phyloP scores from a whole-genome alignment of 2,888 invertebrate species.

The Sepioteuthis lessoniana region DNA sequence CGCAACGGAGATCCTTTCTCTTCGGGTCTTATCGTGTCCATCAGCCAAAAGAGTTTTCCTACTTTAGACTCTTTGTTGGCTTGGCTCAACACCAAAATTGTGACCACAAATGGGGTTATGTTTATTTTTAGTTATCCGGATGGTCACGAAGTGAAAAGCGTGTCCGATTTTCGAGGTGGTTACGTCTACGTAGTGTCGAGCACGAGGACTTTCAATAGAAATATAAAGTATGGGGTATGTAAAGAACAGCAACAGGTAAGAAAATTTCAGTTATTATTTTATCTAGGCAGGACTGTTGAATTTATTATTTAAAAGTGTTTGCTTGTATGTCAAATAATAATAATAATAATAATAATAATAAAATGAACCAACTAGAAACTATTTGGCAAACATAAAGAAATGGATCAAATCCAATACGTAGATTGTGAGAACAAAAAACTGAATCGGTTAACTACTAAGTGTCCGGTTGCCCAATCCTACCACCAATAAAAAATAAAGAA shows the following conservation, averaged over 20 bases:
- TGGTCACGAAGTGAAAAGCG: conserved; percentile 84
- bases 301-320: neutral
- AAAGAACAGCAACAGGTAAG: conserved; percentile 34
- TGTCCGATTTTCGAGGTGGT: conserved; percentile 80
- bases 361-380: too few species aligned
- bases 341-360: too few species aligned
- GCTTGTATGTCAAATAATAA: neutral
- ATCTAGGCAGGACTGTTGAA: neutral
- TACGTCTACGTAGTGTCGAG: conserved; percentile 93
- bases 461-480: too few species aligned
- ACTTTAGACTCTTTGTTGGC: conserved; percentile 89
- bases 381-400: too few species aligned
- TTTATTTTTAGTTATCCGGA: conserved; percentile 91
- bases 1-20: conserved; percentile 95
- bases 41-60: conserved; percentile 90
- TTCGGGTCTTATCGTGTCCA: conserved; percentile 89
- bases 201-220: conserved; percentile 79
- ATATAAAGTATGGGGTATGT: neutral
- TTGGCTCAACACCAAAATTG: conserved; percentile 89
- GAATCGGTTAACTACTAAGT: too few species aligned
- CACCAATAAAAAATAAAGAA: too few species aligned
- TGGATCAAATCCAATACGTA: too few species aligned
- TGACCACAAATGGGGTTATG: conserved; percentile 89
- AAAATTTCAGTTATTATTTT: neutral
- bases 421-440: too few species aligned